Evolutionary conservation across 2,113 vertebrate species (phyloP).

Genomic region (Malurus melanocephalus): DNA sequence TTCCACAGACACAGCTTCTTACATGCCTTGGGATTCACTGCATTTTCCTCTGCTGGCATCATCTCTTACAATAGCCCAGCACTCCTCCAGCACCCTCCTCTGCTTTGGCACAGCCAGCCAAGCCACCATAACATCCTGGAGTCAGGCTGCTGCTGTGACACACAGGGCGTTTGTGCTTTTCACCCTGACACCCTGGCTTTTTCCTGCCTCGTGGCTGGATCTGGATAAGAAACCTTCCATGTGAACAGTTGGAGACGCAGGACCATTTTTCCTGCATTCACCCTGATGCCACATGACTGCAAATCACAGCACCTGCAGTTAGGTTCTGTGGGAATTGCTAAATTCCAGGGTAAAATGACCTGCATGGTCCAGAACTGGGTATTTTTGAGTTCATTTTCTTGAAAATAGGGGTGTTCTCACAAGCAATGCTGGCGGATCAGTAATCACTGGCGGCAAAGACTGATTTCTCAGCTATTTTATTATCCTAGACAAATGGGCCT

Average conservation of each 20-base stretch:
- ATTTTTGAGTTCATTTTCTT: not conserved
- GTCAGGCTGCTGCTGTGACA: not conserved
- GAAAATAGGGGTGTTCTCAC: not conserved
- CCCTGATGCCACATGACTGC: rapidly evolving
- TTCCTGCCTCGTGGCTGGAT: not conserved
- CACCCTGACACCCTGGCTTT: not conserved
- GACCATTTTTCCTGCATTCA: not conserved
- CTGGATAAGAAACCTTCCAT: not conserved
- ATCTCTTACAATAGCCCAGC: not conserved
- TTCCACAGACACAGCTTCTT: not conserved
- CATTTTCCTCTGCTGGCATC: constrained; percentile 18
- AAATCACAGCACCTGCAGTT: too few relatives aligned
- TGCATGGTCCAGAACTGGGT: rapidly evolving
- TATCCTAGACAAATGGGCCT: not conserved
- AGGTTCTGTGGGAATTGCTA: not conserved
- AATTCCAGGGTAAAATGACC: not conserved
- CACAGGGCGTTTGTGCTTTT: rapidly evolving
- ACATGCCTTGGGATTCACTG: not conserved
- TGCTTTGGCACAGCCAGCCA: not conserved
- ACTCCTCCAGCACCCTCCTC: not conserved
- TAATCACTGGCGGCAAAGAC: not conserved
- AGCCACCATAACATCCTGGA: rapidly evolving
- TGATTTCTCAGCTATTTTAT: not conserved
- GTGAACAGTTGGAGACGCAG: not conserved
- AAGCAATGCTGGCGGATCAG: not conserved